Evolutionary conservation across 1,140 invertebrate species (phyloP), one percentile per base, ranked within the genome.

Genomic region (Vanessa tameamea): DNA sequence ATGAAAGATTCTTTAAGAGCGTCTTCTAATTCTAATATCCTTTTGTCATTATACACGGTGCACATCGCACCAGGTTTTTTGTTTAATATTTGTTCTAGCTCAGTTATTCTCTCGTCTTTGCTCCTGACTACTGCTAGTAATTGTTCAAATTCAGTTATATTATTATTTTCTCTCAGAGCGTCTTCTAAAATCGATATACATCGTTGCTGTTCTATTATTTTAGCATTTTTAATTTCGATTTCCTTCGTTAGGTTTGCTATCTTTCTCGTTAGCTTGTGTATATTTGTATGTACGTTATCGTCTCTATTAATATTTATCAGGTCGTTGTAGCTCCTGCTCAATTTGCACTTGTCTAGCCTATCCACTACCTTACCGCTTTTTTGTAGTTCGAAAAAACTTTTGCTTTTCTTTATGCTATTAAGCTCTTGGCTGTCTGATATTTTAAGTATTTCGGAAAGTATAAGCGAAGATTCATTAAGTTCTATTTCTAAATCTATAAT

Each of bases 1-100:
- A 94, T 83, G 48, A 96, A 93, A 37, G 94, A 95, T 80, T 95
- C 95, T 73, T 95, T 94, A 31, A 98, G 90, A 8, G 96, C 96
- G 72, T 97, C 95, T 87, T 98, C 96, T 59, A 98, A 87, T 90
- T 97, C 96, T 78, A 96, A 94, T 77, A 98, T 96, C 69, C 96
- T 94, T 73, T 93, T 94, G 64, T 87, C 87, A 79, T 84, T 90
- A 55, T 82, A 79, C 23, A 82, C 81, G 26, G 67, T 73, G n/a
- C 77, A 73, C 9, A 68, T 70, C 20, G 88, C 84, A 66, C 94
- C 92, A 47, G 90, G 86, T 77, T 94, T 87, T 63, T 94, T 93
- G 75, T 93, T 93, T 23, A 94, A 75, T 61, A 94, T 83, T 64
- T 92, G 80, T 82, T 94, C 94, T 61, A 94, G 78, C 75, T 93